A percentile compares a stretch with the other conserved stretches of the same genome.
phyloP scores from a whole-genome alignment of 2,113 vertebrate genomes.

The Barbus barbus region DNA sequence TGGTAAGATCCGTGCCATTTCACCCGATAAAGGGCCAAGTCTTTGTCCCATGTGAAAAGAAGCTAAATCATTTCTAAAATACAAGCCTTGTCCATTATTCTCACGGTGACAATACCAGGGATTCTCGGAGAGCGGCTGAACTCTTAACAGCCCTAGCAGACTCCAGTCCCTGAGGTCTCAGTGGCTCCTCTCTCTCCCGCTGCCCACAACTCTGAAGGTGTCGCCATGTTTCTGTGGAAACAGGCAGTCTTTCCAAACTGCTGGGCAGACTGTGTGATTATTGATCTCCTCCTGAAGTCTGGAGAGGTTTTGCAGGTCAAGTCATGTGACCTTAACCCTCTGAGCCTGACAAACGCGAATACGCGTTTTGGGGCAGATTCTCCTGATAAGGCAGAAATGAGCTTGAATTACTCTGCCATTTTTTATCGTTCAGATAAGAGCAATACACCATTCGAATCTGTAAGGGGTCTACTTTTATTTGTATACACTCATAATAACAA shows the following conservation, averaged over 20 bases:
- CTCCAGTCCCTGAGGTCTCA: constrained; percentile 47
- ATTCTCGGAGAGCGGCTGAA: constrained; percentile 42
- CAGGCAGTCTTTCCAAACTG: constrained; percentile 53
- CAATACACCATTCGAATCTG: too few relatives aligned
- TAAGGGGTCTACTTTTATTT: too few relatives aligned
- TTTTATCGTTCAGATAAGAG: too few relatives aligned
- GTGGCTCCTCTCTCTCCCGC: constrained; percentile 13
- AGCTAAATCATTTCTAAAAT: constrained; percentile 45
- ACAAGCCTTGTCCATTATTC: constrained; percentile 54
- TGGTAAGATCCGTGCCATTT: constrained; percentile 28
- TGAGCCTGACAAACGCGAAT: too few relatives aligned
- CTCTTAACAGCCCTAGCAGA: constrained; percentile 33
- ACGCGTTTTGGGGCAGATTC: too few relatives aligned
- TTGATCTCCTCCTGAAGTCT: constrained; percentile 60
- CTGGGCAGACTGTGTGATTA: constrained; percentile 58
- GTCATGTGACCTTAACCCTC: constrained; percentile 38
- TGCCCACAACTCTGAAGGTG: constrained; percentile 52
- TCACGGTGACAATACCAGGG: constrained; percentile 27
- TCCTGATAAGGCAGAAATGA: too few relatives aligned
- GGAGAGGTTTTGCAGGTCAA: constrained; percentile 53
- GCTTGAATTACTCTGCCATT: too few relatives aligned
- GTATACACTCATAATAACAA: too few relatives aligned
- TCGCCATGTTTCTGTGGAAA: constrained; percentile 67
- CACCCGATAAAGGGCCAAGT: constrained; percentile 42
- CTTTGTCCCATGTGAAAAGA: constrained; percentile 28